A percentile compares a stretch with the other conserved stretches of the same genome.
phyloP scores from a whole-genome alignment of 2,113 vertebrate genomes.

The Ochotona curzoniae region DNA sequence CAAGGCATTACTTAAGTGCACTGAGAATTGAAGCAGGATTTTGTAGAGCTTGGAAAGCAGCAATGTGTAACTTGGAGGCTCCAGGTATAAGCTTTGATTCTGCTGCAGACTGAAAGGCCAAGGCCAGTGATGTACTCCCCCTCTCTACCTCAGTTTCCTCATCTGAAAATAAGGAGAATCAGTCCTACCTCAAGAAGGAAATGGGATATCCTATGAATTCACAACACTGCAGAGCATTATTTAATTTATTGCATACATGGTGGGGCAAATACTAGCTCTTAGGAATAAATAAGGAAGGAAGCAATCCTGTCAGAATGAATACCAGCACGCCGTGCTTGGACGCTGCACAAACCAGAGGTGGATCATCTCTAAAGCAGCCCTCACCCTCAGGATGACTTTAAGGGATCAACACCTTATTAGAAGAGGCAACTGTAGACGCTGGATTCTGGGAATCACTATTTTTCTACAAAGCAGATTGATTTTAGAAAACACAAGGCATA shows the following conservation, averaged over 20 bases:
- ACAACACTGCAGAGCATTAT: background rate
- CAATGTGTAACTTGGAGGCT: background rate
- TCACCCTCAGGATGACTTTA: background rate
- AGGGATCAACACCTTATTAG: background rate
- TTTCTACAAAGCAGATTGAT: background rate
- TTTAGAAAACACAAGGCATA: background rate
- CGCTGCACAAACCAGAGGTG: background rate
- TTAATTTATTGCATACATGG: background rate
- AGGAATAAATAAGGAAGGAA: background rate
- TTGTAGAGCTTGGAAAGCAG: background rate
- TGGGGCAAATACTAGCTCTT: background rate
- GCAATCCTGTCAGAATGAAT: background rate
- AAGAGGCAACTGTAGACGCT: background rate
- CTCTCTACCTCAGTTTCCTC: background rate
- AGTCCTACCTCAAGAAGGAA: background rate
- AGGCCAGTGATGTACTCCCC: background rate
- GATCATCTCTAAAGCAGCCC: background rate
- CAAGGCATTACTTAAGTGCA: background rate
- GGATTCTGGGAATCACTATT: background rate
- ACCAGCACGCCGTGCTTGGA: background rate
- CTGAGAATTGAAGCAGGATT: background rate
- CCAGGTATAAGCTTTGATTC: background rate
- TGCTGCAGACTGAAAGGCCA: background rate
- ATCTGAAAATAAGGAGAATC: background rate
- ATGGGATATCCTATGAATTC: background rate